phyloP scores from a whole-genome alignment of 1,140 invertebrate genomes.

The Calosoma granatense region DNA sequence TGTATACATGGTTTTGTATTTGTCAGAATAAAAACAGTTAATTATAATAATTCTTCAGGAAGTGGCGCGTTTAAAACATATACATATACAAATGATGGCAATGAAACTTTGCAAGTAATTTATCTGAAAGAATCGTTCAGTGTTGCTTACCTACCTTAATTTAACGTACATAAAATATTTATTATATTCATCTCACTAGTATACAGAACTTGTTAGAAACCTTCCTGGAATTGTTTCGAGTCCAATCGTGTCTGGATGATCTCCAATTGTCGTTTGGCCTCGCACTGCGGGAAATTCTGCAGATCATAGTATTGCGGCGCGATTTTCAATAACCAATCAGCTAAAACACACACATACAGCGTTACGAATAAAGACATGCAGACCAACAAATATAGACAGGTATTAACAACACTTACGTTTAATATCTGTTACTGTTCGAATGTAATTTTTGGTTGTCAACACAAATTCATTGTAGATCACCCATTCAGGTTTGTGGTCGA shows the following conservation, averaged over 20 bases:
- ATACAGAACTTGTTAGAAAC: conserved; percentile 51
- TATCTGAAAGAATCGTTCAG: too few species aligned
- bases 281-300: conserved; percentile 94
- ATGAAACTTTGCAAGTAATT: too few species aligned
- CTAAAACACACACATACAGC: conserved; percentile 49
- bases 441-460: conserved; percentile 98
- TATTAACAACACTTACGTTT: too few species aligned
- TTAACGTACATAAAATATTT: neutral
- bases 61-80: too few species aligned
- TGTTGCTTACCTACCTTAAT: neutral
- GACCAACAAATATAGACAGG: too few species aligned
- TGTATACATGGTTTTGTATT: neutral
- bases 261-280: conserved; percentile 89
- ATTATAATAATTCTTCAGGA: too few species aligned
- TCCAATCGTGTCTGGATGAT: conserved; percentile 72
- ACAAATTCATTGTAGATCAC: conserved; percentile 99
- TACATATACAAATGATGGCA: too few species aligned
- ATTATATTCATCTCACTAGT: neutral
- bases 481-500: conserved; percentile 99
- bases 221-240: conserved; percentile 77
- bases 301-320: conserved; percentile 98
- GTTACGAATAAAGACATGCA: conserved; percentile 17
- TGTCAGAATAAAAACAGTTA: neutral
- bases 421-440: conserved; percentile 96
- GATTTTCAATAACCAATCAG: conserved; percentile 87